These are phyloP conservation scores for Recurvirostra avosetta DNA, from an alignment of 2,113 vertebrate species.

Conservation along the genomic window DNA sequence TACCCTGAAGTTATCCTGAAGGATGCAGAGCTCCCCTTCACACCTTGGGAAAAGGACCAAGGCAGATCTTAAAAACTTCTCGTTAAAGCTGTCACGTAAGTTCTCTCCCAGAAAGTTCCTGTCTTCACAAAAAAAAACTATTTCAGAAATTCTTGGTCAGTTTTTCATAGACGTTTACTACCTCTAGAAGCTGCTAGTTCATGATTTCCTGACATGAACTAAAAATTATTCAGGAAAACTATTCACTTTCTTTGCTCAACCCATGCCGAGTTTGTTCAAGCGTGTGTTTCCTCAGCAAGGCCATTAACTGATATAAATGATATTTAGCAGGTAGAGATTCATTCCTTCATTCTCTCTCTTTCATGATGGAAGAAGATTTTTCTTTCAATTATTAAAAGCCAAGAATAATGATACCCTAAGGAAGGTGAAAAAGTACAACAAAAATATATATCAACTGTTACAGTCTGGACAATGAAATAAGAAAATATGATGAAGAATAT, in stretches of 20 bases:
- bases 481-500: conserved; percentile 37
- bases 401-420: conserved; percentile 6
- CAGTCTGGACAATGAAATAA: conserved; percentile 35
- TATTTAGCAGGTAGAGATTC: background rate
- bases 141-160: background rate
- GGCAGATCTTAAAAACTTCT: background rate
- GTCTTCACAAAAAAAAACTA: background rate
- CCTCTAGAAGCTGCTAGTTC: background rate
- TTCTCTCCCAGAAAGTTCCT: background rate
- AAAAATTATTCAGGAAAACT: background rate
- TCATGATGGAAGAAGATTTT: background rate
- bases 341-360: background rate
- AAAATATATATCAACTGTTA: background rate
- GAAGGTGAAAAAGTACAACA: conserved; percentile 35
- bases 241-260: background rate
- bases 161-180: background rate
- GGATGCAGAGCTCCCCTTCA: background rate
- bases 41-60: background rate
- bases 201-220: background rate
- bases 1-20: background rate
- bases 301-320: background rate
- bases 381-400: background rate
- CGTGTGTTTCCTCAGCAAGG: background rate
- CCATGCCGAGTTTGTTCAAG: background rate
- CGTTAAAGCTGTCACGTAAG: background rate